These are phyloP conservation scores for Micrastur ruficollis DNA, from an alignment of 2,797 vertebrate genomes.

Conservation along the genomic window DNA sequence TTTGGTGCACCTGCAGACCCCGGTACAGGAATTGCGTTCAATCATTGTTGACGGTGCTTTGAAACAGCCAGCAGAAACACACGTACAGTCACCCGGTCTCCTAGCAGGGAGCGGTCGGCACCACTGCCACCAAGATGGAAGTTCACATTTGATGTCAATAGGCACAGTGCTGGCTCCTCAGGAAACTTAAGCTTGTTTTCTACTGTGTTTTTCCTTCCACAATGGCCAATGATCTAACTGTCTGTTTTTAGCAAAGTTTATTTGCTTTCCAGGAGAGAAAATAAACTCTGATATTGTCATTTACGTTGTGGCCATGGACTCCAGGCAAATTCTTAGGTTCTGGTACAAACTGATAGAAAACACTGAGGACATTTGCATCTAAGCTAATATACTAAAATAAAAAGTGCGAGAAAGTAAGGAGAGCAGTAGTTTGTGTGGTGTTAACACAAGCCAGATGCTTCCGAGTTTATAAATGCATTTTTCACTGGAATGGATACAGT, in stretches of 20 bases:
- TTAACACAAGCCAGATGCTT: neutral
- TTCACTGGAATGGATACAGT: neutral
- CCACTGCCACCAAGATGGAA: neutral
- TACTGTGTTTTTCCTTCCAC: constrained; percentile 16
- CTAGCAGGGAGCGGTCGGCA: neutral
- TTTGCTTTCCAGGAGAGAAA: constrained; percentile 46
- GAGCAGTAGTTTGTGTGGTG: neutral
- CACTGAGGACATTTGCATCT: neutral
- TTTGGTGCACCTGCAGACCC: neutral
- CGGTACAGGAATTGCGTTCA: neutral
- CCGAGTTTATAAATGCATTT: neutral
- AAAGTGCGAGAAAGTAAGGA: neutral
- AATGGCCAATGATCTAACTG: constrained; percentile 22
- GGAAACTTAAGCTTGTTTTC: constrained; percentile 7
- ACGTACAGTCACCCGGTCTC: rapidly evolving
- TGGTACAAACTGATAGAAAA: neutral
- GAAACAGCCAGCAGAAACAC: neutral
- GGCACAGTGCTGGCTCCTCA: neutral
- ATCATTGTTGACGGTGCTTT: rapidly evolving
- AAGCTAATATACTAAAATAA: neutral
- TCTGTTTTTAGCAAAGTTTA: constrained; percentile 42
- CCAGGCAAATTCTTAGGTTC: neutral
- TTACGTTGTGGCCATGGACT: neutral
- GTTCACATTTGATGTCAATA: neutral
- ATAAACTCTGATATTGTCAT: constrained; percentile 36